Evolutionary conservation across 2,113 vertebrate species (phyloP).

Genomic region (Ibidorhyncha struthersii): DNA sequence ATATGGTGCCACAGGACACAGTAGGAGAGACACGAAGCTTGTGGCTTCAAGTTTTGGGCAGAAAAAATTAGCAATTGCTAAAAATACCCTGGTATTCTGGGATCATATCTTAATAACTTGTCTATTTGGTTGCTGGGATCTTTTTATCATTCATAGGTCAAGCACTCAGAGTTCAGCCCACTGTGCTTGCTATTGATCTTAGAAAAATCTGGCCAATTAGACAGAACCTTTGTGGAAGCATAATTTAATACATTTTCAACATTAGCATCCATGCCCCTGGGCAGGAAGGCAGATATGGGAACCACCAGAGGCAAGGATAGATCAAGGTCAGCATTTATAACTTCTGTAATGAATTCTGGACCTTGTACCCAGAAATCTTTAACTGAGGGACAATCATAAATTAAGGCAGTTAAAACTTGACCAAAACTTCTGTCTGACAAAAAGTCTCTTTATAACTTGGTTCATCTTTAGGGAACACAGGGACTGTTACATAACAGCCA

Average conservation of each 20-base stretch:
- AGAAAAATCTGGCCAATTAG: slow-evolving; percentile 56
- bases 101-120: background rate
- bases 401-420: slow-evolving; percentile 15
- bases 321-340: slow-evolving; percentile 52
- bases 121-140: background rate
- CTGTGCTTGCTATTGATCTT: slow-evolving; percentile 55
- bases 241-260: slow-evolving; percentile 52
- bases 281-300: background rate
- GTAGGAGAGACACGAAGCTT: background rate
- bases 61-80: background rate
- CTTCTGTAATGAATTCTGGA: slow-evolving; percentile 31
- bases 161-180: background rate
- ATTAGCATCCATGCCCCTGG: background rate
- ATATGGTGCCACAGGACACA: background rate
- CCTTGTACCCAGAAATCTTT: background rate
- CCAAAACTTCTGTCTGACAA: background rate
- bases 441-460: slow-evolving; percentile 48
- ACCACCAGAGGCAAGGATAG: slow-evolving; percentile 1
- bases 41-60: background rate
- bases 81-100: background rate
- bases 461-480: slow-evolving; percentile 20
- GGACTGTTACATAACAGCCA: slow-evolving; percentile 30
- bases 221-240: slow-evolving; percentile 28
- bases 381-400: slow-evolving; percentile 32
- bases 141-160: slow-evolving; percentile 35